phyloP scores from a whole-genome alignment of 2,113 vertebrate species.

The Sceloporus undulatus region DNA sequence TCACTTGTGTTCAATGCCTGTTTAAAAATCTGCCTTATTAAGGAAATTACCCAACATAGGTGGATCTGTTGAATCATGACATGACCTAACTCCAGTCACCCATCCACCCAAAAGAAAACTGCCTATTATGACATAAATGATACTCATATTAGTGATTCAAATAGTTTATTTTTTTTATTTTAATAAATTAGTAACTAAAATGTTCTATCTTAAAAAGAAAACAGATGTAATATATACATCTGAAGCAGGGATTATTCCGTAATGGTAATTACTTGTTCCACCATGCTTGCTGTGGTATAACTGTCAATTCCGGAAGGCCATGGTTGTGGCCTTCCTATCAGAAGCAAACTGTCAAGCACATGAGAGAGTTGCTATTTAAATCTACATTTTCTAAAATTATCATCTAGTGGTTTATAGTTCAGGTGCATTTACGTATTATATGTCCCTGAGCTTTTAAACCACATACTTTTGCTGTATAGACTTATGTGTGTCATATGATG shows the following conservation, averaged over 20 bases:
- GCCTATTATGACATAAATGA: constrained; percentile 67
- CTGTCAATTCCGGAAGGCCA: not conserved
- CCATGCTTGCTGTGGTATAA: not conserved
- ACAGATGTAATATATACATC: constrained; percentile 14
- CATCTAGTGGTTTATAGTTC: not conserved
- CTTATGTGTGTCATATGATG: not conserved
- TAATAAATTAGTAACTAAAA: not conserved
- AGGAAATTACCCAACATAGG: constrained; percentile 79
- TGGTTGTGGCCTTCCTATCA: constrained; percentile 23
- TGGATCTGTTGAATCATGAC: constrained; percentile 70
- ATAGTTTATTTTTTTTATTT: constrained; percentile 49
- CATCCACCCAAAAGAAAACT: constrained; percentile 60
- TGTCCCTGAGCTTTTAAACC: not conserved
- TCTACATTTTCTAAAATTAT: not conserved
- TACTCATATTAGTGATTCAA: constrained; percentile 52
- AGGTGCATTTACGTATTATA: not conserved
- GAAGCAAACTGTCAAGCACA: not conserved
- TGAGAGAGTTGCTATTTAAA: not conserved
- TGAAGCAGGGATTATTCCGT: not conserved
- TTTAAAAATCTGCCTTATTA: constrained; percentile 83
- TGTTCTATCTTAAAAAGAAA: no score
- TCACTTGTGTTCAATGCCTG: constrained; percentile 83
- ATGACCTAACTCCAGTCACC: constrained; percentile 59
- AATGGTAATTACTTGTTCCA: not conserved
- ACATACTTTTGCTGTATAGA: not conserved